Evolutionary conservation across 2,113 vertebrate species (phyloP), one percentile per base, ranked within the genome.

Genomic region (Anarrhichthys ocellatus): DNA sequence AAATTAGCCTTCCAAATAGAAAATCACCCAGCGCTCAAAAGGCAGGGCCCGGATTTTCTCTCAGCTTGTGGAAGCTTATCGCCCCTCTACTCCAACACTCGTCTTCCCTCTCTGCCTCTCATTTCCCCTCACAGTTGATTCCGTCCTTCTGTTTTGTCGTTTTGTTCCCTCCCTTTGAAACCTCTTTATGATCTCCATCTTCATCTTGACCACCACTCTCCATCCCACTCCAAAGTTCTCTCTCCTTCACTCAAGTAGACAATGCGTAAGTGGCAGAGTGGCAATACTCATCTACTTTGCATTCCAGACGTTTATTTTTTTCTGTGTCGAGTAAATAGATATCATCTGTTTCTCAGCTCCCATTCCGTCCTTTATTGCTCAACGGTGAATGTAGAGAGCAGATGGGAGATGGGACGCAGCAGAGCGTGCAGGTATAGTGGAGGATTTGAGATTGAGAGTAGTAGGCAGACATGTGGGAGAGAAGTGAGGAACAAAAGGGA

Each of bases 1-100:
- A 92, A 87, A 84, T 74, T 56, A 90, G 82, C 73, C 71, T 61
- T 84, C 69, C 56, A 87, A 89, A 90, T 79, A 82, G 76, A 63
- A 82, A 87, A 87, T 86, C 82, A 82, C 62, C 32, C 77, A 34
- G 73, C 69, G 68, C 81, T 78, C 46, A 80, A 82, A 78, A 74
- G 73, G 22, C 65, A 69, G 81, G 82, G 78, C 72, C 52, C 40
- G 73, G 72, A 92, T 92, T 88, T 85, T 79, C 81, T 22, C 85
- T 78, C 87, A 87, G 86, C 82, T 86, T 54, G 67, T 78, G 38
- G 24, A 50, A 74, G 67, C 69, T 87, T 88, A 82, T 88, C 79
- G 76, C 56, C 80, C 68, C 58, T 79, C 38, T 50, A 38, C 80
- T 75, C 50, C 72, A 77, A 71, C 84, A 68, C 48, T 59, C 20